Evolutionary conservation across 2,888 invertebrate species (phyloP), one percentile per base, ranked within the genome.

Genomic region (Theretra japonica): DNA sequence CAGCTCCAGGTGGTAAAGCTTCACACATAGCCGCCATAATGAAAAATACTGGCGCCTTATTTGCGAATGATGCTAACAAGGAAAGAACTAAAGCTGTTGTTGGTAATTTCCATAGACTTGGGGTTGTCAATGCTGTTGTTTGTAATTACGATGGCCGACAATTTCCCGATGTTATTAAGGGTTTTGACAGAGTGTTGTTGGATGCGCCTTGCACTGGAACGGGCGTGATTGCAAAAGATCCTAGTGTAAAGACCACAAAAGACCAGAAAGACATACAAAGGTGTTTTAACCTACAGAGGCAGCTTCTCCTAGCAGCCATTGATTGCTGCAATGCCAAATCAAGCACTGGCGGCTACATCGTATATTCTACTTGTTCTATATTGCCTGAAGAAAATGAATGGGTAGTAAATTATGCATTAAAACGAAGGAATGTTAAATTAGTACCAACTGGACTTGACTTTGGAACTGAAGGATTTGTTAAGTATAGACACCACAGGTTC

Each of bases 201-300:
- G 99, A 99, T 95, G 99, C 99, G 0, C 99, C 99, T 0, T 99
- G 99, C 87, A 98, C 99, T 57, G 99, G 99, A 53, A 99, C 99
- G 0, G 99, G 99, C 41, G 99, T 99, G 15, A 97, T 99, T 58
- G 97, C 99, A 33, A 99, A 99, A 94, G 99, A 99, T 94, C 98
- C 98, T 0, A 97, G 97, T 83, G 99, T 99, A 0, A 99, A 99
- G 94, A 97, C 97, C 0, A 97, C 96, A 75, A 99, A 99, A 91
- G 98, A 98, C 81, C 96, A 97, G 78, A 96, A 96, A 77, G 99
- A 99, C 87, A 96, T 99, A 71, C 97, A 98, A 86, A 96, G 98
- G 71, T 99, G 99, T 88, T 97, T 97, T 79, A 99, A 98, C 80
- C 94, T 99, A 68, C 99, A 99, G 90, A 96, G 98, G 71, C 97